Evolutionary conservation across 2,888 invertebrate species (phyloP), one percentile per base, ranked within the genome.

Genomic region (Harpagoxenus sublaevis): DNA sequence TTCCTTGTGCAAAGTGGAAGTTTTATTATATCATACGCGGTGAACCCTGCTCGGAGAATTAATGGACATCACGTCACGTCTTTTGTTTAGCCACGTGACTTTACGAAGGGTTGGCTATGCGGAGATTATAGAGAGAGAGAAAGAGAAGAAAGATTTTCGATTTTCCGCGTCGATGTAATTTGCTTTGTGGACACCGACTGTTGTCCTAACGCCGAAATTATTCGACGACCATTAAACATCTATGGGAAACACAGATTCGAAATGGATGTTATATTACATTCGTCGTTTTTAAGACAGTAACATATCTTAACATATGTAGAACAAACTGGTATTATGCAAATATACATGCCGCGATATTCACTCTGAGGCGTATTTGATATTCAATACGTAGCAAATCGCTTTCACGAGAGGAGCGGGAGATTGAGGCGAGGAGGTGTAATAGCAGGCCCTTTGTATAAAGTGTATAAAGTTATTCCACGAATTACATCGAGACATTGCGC

Each of bases 401-500:
- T 82, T 89, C 84, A 85, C 85, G 87, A 71, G 77, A 86, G 65
- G 51, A 83, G 60, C 75, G 83, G 71, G 55, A 71, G 86, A 82
- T 82, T 65, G 57, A 55, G 39, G 66, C 23, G 23, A 84, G 66
- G 77, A 70, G 74, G 75, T 74, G 84, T 84, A 86, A 86, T 84
- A 82, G 63, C 48, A 53, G 55, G 53, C 65, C 55, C 78, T 63
- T 51, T 83, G 88, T 90, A 90, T 89, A 89, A 91, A 92, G 89
- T 83, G 88, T 90, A 90, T 89, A 89, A 91, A 92, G 89, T 91
- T 92, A 92, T 94, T 93, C 94, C 93, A 90, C 92, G 94, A 93
- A 94, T 93, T 90, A 92, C 90, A 93, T 91, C 91, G 91, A 87
- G 90, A 91, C 89, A 93, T 94, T 92, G 94, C 94, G 94, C 94